phyloP scores from a whole-genome alignment of 2,888 invertebrate species.

The Eristalis pertinax region DNA sequence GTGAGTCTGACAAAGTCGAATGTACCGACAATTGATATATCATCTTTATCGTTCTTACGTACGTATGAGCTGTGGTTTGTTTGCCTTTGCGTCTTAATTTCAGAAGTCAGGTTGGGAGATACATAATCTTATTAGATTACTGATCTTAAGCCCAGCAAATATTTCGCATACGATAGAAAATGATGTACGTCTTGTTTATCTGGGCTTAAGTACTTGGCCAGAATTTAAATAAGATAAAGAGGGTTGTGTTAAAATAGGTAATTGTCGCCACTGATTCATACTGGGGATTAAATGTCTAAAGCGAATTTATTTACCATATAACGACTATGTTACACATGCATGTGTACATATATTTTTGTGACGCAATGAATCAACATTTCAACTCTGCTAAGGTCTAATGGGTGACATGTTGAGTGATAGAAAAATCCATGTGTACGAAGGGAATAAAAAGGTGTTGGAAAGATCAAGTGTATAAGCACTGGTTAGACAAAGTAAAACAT shows the following conservation, averaged over 20 bases:
- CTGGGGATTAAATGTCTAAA: background rate
- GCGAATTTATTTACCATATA: background rate
- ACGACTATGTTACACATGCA: background rate
- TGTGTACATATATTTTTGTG: background rate
- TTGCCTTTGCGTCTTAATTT: slow-evolving; percentile 11
- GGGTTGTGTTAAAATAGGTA: slow-evolving; percentile 11
- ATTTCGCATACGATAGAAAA: slow-evolving; percentile 16
- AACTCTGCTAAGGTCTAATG: background rate
- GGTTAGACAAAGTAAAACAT: no score
- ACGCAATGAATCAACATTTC: background rate
- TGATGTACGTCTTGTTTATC: slow-evolving; percentile 17
- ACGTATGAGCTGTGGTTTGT: background rate
- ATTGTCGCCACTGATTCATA: background rate
- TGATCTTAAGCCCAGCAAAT: slow-evolving; percentile 30
- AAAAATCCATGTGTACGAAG: background rate
- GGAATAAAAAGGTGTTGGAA: background rate
- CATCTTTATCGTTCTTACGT: background rate
- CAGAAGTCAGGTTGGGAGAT: slow-evolving; percentile 26
- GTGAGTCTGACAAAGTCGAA: background rate
- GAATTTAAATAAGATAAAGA: slow-evolving; percentile 42
- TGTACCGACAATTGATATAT: background rate
- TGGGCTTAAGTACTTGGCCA: slow-evolving; percentile 34
- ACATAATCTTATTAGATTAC: slow-evolving; percentile 47
- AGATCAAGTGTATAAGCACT: background rate
- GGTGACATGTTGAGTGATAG: background rate